Percentiles rank a stretch among this genome's conserved stretches.
Conservation (phyloP, 1,140 invertebrate genomes). For the Caerostris darwini region DNA sequence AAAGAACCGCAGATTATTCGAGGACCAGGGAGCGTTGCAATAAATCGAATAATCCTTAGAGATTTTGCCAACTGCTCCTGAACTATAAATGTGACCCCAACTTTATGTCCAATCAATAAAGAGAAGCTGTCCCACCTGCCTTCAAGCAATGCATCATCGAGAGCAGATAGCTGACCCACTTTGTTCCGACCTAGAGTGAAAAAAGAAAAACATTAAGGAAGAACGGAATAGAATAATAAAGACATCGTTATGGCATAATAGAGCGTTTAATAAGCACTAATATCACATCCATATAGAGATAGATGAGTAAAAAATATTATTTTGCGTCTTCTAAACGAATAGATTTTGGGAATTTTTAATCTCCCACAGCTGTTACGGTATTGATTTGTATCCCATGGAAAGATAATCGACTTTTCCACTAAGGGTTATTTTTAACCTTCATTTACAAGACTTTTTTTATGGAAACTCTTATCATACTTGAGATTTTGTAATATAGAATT, state of each 20-base stretch:
- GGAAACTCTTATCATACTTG: too few relatives aligned
- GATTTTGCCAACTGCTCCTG: not conserved
- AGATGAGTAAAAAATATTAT: not conserved
- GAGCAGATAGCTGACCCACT: conserved; percentile 11
- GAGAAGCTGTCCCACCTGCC: not conserved
- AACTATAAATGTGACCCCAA: not conserved
- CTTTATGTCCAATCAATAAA: conserved; percentile 41
- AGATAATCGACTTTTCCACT: too few relatives aligned
- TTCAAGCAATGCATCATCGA: conserved; percentile 22
- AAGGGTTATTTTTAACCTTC: too few relatives aligned
- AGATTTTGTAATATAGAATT: too few relatives aligned
- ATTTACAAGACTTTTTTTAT: too few relatives aligned
- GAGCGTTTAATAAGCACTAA: conserved; percentile 30
- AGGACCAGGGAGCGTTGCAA: too few relatives aligned
- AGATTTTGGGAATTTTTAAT: not conserved
- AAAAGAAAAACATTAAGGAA: not conserved
- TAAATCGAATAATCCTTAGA: conserved; percentile 18
- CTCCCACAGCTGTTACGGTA: not conserved
- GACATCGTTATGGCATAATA: not conserved
- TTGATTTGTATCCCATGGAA: too few relatives aligned
- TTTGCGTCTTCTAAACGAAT: not conserved
- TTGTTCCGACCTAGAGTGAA: not conserved
- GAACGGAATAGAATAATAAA: conserved; percentile 9
- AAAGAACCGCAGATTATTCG: too few relatives aligned
- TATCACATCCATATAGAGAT: not conserved